Base-by-base conservation (phyloP, 2,888 invertebrate species). In the Spicauda simplicius region DNA sequence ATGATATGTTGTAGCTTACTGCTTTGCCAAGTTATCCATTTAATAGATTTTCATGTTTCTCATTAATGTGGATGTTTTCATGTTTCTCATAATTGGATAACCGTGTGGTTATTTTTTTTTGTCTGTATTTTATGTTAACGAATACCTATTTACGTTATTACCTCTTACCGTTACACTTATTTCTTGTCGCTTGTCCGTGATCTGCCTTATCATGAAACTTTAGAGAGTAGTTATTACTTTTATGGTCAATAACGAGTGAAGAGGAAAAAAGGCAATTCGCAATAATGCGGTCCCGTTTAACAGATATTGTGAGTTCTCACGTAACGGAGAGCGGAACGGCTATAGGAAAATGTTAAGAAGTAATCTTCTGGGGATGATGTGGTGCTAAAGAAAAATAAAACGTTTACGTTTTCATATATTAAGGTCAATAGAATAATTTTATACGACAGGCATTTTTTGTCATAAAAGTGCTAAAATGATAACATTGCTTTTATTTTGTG, bases 181-280 rank as follows among this genome's bases (percentile, higher is more conserved):
- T 74, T 72, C 74, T 77, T 72, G 71, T 73, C 71, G 76, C 77
- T 72, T 71, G 72, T 76, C 70, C 73, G 70, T 72, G 74, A 78
- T 79, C 75, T 70, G 73, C 73, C 75, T 70, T 76, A 76, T 67
- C 59, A 12, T 30, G 54, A 79, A 80, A 77, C 73, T 86, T 85
- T 80, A 76, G 73, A 78, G 73, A 78, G 76, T 72, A 73, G 73
- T 75, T 78, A 66, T 61, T 80, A 68, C 62, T 80, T 81, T 84
- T 83, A 86, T 81, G 82, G 82, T 71, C 75, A 77, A 76, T 79
- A 76, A 77, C 70, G 60, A 48, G 33, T 16, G 55, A 55, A 48
- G 50, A 62, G 62, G 67, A 67, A 68, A 71, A 70, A 64, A 62
- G 59, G 56, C 68, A 59, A 60, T 66, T 66, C 60, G 54, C 60